phyloP scores from a whole-genome alignment of 2,888 invertebrate genomes.

The Proisotoma minuta region DNA sequence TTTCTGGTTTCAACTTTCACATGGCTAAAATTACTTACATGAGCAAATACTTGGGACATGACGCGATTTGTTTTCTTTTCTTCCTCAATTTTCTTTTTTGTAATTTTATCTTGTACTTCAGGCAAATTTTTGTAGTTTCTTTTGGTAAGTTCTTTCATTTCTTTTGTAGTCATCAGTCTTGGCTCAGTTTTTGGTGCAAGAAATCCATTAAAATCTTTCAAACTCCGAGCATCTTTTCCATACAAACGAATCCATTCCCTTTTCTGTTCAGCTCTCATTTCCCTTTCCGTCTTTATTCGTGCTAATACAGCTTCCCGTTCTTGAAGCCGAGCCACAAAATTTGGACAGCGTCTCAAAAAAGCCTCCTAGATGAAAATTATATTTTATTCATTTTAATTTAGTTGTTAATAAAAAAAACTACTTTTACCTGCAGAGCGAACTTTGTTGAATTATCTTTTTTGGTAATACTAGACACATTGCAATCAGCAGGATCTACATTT shows the following conservation, averaged over 20 bases:
- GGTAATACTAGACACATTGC: too few species aligned
- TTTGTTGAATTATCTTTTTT: too few species aligned
- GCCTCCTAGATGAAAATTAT: slow-evolving; percentile 61
- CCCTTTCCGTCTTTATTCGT: slow-evolving; percentile 54
- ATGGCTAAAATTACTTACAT: slow-evolving; percentile 56
- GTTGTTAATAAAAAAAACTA: too few species aligned
- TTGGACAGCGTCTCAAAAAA: slow-evolving; percentile 64
- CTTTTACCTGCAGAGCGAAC: too few species aligned
- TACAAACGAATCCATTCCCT: slow-evolving; percentile 48
- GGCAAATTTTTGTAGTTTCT: slow-evolving; percentile 65
- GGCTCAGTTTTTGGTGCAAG: slow-evolving; percentile 30
- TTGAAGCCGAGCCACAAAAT: slow-evolving; percentile 62
- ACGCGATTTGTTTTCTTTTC: slow-evolving; percentile 65
- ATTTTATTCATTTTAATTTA: too few species aligned
- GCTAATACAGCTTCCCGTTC: slow-evolving; percentile 55
- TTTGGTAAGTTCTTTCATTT: slow-evolving; percentile 60
- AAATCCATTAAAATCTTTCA: slow-evolving; percentile 17
- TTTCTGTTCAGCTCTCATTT: slow-evolving; percentile 53
- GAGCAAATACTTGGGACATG: slow-evolving; percentile 71
- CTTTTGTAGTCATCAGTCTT: slow-evolving; percentile 53
- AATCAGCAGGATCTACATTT: background rate
- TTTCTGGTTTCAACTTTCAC: too few species aligned
- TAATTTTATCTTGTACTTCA: slow-evolving; percentile 65
- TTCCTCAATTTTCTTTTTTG: slow-evolving; percentile 59
- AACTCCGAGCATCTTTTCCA: slow-evolving; percentile 16